Conservation (phyloP, 2,888 invertebrate species). For the Rotaria socialis region DNA sequence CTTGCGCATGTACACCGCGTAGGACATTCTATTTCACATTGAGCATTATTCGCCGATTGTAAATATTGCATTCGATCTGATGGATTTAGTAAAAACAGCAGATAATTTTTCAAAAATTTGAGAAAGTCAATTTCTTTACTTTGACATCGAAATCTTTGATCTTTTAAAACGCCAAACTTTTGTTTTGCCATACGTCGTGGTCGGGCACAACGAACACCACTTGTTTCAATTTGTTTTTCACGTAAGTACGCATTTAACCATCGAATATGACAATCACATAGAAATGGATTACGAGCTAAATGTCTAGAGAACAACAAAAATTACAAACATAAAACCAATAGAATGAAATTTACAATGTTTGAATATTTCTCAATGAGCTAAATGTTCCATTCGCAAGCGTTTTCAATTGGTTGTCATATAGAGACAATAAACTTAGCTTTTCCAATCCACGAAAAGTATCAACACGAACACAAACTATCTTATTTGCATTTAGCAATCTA, state of each 20-base stretch:
- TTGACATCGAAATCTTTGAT: constrained; percentile 50
- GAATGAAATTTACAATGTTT: constrained; percentile 78
- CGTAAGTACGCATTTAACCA: constrained; percentile 87
- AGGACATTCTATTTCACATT: constrained; percentile 73
- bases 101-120: no score
- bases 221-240: constrained; percentile 44
- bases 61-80: constrained; percentile 66
- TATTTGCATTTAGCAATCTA: constrained; percentile 58
- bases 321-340: no score
- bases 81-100: not conserved
- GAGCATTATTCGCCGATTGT: constrained; percentile 76
- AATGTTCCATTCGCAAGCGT: constrained; percentile 91
- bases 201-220: constrained; percentile 44
- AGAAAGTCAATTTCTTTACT: not conserved
- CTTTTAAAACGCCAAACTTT: constrained; percentile 43
- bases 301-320: constrained; percentile 66
- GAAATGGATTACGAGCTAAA: constrained; percentile 89
- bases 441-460: constrained; percentile 56
- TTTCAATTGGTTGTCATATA: constrained; percentile 95
- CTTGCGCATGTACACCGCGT: constrained; percentile 80
- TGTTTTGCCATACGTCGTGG: constrained; percentile 46
- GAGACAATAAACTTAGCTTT: constrained; percentile 64
- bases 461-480: constrained; percentile 55
- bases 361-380: constrained; percentile 80
- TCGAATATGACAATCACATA: constrained; percentile 91